These are phyloP conservation scores for Loripinus fragilis DNA, from an alignment of 2,888 invertebrate genomes.

Conservation along the genomic window DNA sequence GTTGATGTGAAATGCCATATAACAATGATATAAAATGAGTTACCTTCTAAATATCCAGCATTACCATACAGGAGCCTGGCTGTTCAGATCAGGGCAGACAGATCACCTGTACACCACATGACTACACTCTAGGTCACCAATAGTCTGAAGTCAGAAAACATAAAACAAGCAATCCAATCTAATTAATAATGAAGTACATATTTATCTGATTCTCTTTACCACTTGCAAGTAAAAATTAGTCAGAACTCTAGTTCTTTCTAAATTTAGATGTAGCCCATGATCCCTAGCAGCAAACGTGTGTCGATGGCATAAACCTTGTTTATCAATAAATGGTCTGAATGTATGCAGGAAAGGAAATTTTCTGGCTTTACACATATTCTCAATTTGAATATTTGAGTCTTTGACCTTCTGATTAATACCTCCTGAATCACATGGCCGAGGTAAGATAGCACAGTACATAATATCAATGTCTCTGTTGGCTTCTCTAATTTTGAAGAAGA, in stretches of 20 bases:
- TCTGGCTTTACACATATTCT: background rate
- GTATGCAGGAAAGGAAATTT: background rate
- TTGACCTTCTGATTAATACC: background rate
- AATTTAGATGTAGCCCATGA: background rate
- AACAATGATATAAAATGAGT: no score
- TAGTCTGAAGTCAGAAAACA: background rate
- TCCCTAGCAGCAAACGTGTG: background rate
- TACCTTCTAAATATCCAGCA: no score
- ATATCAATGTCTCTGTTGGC: background rate
- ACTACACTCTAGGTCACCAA: background rate
- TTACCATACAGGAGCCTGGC: no score
- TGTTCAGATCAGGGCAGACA: background rate
- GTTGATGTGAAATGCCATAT: background rate
- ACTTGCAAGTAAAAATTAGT: background rate
- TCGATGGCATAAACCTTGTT: background rate
- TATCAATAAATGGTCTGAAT: background rate
- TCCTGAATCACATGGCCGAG: slow-evolving; percentile 1
- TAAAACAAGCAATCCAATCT: background rate
- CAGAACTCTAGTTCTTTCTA: background rate
- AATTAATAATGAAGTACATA: background rate
- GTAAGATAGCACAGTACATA: background rate
- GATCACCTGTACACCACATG: background rate
- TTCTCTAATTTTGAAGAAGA: no score
- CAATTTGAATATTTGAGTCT: background rate
- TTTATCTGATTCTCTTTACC: background rate